Conservation (phyloP, 2,797 vertebrate species). For the Macrochelys suwanniensis region DNA sequence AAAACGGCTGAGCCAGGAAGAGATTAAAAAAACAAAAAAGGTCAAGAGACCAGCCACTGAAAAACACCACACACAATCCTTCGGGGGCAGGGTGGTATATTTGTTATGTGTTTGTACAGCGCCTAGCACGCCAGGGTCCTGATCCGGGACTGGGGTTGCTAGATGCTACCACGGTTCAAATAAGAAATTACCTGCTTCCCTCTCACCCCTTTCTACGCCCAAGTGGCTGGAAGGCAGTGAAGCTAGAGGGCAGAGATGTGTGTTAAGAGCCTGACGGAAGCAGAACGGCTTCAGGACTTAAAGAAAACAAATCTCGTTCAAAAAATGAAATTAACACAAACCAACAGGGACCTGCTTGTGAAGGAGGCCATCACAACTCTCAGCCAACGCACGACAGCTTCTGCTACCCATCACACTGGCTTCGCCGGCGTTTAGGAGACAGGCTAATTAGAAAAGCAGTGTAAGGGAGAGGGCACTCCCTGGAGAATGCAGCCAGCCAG, state of each 20-base stretch:
- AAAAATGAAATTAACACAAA: not conserved
- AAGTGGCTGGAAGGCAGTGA: not conserved
- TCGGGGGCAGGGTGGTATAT: not conserved
- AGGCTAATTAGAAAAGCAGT: not conserved
- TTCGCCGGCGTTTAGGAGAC: not conserved
- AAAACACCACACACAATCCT: not conserved
- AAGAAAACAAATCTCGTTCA: not conserved
- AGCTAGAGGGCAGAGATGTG: not conserved
- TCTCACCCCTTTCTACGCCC: not conserved
- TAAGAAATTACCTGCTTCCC: not conserved
- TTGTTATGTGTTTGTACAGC: rapidly evolving
- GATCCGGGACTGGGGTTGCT: not conserved
- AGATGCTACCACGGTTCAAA: not conserved
- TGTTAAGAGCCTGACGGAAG: not conserved
- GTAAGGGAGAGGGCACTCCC: not conserved
- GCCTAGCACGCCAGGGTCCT: not conserved
- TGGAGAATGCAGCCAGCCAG: not conserved
- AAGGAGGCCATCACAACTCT: not conserved
- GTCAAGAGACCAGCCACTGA: not conserved
- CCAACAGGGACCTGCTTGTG: not conserved
- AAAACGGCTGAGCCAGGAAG: not conserved
- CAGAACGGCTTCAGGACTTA: not conserved
- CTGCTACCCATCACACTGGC: not conserved
- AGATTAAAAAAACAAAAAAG: not conserved
- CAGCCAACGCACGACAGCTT: not conserved